phyloP scores from a whole-genome alignment of 2,797 vertebrate genomes.

The Malurus splendens region DNA sequence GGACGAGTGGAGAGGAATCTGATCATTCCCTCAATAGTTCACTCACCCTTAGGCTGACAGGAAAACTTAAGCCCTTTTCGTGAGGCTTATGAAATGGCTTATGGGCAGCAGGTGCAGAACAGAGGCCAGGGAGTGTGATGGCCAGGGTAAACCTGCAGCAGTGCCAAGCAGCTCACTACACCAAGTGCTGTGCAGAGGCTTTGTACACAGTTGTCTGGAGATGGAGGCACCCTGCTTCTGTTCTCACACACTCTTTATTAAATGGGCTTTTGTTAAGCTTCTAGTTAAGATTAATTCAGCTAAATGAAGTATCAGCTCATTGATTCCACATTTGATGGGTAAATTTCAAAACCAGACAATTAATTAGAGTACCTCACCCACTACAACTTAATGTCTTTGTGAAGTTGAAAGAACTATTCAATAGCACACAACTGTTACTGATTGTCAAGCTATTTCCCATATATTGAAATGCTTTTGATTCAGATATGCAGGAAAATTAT shows the following conservation, averaged over 20 bases:
- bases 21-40: not conserved
- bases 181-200: not conserved
- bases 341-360: not conserved
- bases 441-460: not conserved
- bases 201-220: not conserved
- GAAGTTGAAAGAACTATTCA: not conserved
- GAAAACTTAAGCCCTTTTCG: not conserved
- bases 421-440: not conserved
- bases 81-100: not conserved
- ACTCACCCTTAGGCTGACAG: not conserved
- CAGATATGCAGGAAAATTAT: not conserved
- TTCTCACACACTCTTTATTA: slow-evolving; percentile 11
- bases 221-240: slow-evolving; percentile 6
- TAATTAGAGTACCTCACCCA: not conserved
- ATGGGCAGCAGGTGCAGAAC: not conserved
- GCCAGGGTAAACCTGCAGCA: not conserved
- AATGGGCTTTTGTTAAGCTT: not conserved
- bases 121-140: not conserved
- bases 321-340: not conserved
- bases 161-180: not conserved
- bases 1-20: not conserved
- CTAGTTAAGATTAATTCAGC: slow-evolving; percentile 19
- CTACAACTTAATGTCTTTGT: not conserved
- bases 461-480: not conserved
- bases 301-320: not conserved